These are phyloP conservation scores for Leptinotarsa haldemani DNA, from an alignment of 2,888 invertebrate genomes.

Conservation along the genomic window DNA sequence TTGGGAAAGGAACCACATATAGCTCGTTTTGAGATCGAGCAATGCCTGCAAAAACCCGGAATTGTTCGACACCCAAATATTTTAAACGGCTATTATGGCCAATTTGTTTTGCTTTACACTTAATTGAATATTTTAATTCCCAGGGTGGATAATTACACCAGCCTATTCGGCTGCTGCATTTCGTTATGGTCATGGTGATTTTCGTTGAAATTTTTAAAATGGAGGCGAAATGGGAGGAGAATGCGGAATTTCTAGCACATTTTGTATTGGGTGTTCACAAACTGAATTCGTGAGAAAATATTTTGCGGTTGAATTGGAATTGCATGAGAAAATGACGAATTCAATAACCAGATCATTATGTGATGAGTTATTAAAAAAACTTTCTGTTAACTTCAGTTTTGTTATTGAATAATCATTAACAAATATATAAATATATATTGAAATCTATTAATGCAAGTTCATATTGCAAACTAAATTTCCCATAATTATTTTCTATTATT, in stretches of 20 bases:
- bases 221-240: constrained; percentile 9
- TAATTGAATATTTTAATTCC: constrained; percentile 56
- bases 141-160: constrained; percentile 43
- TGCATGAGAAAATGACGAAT: too few relatives aligned
- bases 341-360: too few relatives aligned
- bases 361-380: too few relatives aligned
- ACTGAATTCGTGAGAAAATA: not conserved
- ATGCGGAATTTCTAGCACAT: not conserved
- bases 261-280: not conserved
- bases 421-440: too few relatives aligned
- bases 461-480: too few relatives aligned
- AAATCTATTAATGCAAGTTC: too few relatives aligned
- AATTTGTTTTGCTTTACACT: constrained; percentile 55
- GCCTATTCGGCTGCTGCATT: constrained; percentile 29
- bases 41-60: constrained; percentile 50
- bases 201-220: constrained; percentile 19
- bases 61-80: constrained; percentile 49
- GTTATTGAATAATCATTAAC: too few relatives aligned
- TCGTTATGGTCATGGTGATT: constrained; percentile 38
- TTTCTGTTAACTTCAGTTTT: too few relatives aligned
- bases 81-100: constrained; percentile 53
- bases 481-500: too few relatives aligned
- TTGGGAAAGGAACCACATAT: constrained; percentile 50
- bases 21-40: constrained; percentile 44
- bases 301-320: too few relatives aligned